Conservation (phyloP, 2,888 invertebrate genomes). For the Ischnura elegans region DNA sequence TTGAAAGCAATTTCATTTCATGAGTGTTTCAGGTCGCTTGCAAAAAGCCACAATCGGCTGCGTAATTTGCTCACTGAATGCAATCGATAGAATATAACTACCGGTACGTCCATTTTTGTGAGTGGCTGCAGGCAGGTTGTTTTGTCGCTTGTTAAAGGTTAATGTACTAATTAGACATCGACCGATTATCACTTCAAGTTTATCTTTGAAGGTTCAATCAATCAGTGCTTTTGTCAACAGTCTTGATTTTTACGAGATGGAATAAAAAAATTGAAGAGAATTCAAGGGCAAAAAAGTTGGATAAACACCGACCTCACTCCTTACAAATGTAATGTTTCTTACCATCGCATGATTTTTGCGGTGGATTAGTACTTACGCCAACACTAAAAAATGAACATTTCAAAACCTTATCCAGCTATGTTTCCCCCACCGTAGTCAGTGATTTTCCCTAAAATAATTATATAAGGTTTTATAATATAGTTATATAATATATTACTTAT, state of each 20-base stretch:
- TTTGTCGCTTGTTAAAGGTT: background rate
- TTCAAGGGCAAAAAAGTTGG: no score
- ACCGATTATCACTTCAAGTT: background rate
- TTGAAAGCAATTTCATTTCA: background rate
- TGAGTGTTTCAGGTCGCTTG: background rate
- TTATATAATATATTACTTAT: no score
- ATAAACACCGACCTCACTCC: no score
- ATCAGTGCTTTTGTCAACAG: background rate
- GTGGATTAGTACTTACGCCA: no score
- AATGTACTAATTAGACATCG: background rate
- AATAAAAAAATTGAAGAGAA: background rate
- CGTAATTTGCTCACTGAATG: background rate
- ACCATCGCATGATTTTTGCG: no score
- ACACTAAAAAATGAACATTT: no score
- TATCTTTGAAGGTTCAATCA: background rate
- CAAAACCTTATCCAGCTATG: no score
- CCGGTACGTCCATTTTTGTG: background rate
- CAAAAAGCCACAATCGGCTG: background rate
- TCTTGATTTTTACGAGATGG: background rate
- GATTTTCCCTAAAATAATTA: no score
- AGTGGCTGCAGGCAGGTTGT: background rate
- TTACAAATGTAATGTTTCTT: no score
- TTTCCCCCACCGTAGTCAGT: no score
- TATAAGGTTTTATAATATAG: no score
- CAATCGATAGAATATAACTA: background rate